Percentiles rank a stretch among this genome's conserved stretches.
Conservation (phyloP, 2,888 invertebrate species). For the Colostygia pectinataria region DNA sequence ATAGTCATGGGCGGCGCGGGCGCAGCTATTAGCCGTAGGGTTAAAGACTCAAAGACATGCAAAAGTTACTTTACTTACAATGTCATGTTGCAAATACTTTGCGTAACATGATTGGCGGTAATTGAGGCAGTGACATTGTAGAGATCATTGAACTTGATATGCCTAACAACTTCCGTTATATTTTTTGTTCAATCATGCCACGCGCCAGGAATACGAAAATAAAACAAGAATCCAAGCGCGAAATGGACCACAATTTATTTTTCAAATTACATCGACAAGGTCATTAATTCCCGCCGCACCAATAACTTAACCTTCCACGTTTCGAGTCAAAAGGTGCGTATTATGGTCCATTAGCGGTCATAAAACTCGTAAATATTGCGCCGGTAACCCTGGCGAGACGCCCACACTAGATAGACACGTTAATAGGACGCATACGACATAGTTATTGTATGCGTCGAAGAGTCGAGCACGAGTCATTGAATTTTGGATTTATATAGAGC, state of each 20-base stretch:
- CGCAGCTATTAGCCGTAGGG: constrained; percentile 64
- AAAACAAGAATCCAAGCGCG: not conserved
- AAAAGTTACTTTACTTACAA: constrained; percentile 30
- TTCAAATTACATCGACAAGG: constrained; percentile 27
- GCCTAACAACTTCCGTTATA: constrained; percentile 7
- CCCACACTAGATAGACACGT: constrained; percentile 39
- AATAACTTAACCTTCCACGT: constrained; percentile 57
- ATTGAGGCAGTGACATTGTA: constrained; percentile 25
- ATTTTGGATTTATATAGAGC: constrained; percentile 26
- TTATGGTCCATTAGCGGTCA: constrained; percentile 62
- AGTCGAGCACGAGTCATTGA: constrained; percentile 17
- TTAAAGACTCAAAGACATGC: constrained; percentile 67
- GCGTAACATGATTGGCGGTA: constrained; percentile 18
- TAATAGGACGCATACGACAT: constrained; percentile 36
- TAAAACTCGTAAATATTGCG: constrained; percentile 56
- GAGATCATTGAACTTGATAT: constrained; percentile 29
- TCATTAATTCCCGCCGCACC: constrained; percentile 39
- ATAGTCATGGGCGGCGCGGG: too few relatives aligned
- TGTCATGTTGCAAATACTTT: constrained; percentile 12
- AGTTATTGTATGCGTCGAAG: constrained; percentile 24
- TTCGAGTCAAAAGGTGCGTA: constrained; percentile 56
- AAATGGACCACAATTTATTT: constrained; percentile 12
- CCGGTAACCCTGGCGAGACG: constrained; percentile 43
- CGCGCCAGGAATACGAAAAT: not conserved
- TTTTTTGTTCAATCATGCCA: constrained; percentile 4